Evolutionary conservation across 2,888 invertebrate genomes (phyloP).

Genomic region (Melinaea menophilus): DNA sequence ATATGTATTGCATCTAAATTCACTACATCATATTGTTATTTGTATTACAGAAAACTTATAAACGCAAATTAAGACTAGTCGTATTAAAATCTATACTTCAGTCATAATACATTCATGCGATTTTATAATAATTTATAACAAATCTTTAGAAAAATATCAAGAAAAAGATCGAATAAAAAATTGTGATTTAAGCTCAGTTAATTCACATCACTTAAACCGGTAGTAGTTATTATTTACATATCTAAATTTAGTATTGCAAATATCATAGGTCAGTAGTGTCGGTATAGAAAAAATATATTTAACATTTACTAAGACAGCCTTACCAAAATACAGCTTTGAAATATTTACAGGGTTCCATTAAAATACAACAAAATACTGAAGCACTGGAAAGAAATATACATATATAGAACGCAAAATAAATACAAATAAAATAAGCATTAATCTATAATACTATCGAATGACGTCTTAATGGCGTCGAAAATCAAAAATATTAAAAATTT

Average conservation of each 20-base stretch:
- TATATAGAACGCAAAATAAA: slow-evolving; percentile 28
- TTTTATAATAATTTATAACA: slow-evolving; percentile 9
- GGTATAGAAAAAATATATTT: slow-evolving; percentile 64
- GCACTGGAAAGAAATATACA: slow-evolving; percentile 34
- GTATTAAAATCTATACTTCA: slow-evolving; percentile 60
- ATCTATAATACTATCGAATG: slow-evolving; percentile 31
- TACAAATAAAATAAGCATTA: slow-evolving; percentile 23
- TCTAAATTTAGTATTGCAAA: slow-evolving; percentile 65
- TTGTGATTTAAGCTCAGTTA: slow-evolving; percentile 46
- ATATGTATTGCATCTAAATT: slow-evolving; percentile 17
- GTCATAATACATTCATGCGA: slow-evolving; percentile 50
- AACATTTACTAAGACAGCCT: slow-evolving; percentile 2
- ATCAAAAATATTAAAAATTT: slow-evolving; percentile 11
- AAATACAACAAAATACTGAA: slow-evolving; percentile 70
- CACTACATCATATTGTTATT: slow-evolving; percentile 15
- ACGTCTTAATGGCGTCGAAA: slow-evolving; percentile 10
- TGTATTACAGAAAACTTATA: slow-evolving; percentile 34
- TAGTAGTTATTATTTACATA: slow-evolving; percentile 36
- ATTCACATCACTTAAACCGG: slow-evolving; percentile 42
- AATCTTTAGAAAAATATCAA: slow-evolving; percentile 41
- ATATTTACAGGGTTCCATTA: slow-evolving; percentile 51
- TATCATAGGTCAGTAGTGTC: slow-evolving; percentile 58
- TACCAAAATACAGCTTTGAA: slow-evolving; percentile 33
- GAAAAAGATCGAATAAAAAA: slow-evolving; percentile 33
- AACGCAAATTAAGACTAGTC: slow-evolving; percentile 60